phyloP scores from a whole-genome alignment of 2,113 vertebrate genomes.

The Bagarius yarrelli region DNA sequence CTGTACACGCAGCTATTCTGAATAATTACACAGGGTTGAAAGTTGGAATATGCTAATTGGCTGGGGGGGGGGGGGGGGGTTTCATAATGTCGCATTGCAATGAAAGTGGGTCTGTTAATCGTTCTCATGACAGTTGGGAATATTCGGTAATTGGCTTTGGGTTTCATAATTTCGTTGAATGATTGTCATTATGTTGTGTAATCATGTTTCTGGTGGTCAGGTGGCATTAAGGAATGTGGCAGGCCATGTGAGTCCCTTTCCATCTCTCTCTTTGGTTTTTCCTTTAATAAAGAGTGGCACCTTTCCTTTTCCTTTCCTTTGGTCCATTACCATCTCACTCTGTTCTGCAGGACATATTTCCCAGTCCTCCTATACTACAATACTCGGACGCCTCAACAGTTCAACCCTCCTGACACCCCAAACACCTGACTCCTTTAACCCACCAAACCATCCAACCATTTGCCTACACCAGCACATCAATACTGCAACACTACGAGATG shows the following conservation, averaged over 20 bases:
- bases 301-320: neutral
- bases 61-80: too few species aligned
- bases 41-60: constrained; percentile 60
- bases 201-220: constrained; percentile 57
- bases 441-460: too few species aligned
- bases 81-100: too few species aligned
- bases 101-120: too few species aligned
- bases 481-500: neutral
- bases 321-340: too few species aligned
- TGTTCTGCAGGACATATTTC: too few species aligned
- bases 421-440: too few species aligned
- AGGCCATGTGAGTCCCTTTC: constrained; percentile 20
- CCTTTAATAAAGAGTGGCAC: neutral
- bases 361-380: too few species aligned
- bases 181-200: constrained; percentile 60
- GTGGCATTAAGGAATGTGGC: constrained; percentile 51
- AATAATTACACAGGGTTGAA: constrained; percentile 59
- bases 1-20: constrained; percentile 54
- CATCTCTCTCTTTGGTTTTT: neutral
- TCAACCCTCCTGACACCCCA: neutral
- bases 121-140: too few species aligned
- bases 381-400: neutral
- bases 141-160: too few species aligned
- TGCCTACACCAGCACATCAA: neutral
- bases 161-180: constrained; percentile 57